Percentiles rank a stretch among this genome's conserved stretches.
Evolutionary conservation across 2,797 vertebrate species (phyloP).

Genomic region (Orientallactaga sibirica): DNA sequence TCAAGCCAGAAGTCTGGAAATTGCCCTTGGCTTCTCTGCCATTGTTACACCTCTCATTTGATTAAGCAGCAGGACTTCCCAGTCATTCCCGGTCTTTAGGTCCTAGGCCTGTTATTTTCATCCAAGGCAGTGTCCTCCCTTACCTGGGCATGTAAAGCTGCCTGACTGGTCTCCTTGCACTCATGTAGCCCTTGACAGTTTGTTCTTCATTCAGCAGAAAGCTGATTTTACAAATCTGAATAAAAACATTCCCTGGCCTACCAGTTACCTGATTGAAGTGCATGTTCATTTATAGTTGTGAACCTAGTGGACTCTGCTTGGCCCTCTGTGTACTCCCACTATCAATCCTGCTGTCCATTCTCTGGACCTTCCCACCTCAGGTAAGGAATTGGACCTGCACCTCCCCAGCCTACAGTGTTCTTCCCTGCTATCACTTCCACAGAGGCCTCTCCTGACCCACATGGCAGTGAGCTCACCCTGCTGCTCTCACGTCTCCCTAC

Average conservation of each 20-base stretch:
- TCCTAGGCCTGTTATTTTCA: background rate
- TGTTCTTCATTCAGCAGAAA: background rate
- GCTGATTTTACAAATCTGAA: background rate
- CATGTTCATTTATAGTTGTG: background rate
- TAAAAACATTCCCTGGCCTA: background rate
- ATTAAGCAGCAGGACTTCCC: background rate
- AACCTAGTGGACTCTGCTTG: background rate
- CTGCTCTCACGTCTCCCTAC: background rate
- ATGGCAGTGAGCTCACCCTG: fast-evolving
- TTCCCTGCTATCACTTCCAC: too few relatives aligned
- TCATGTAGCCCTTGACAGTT: background rate
- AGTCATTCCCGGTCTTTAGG: background rate
- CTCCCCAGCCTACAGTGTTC: background rate
- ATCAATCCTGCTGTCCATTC: background rate
- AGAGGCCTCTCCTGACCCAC: background rate
- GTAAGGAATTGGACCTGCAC: background rate
- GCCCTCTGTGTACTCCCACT: too few relatives aligned
- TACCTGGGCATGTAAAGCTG: background rate
- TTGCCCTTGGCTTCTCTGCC: background rate
- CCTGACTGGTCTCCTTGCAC: background rate
- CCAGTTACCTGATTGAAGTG: background rate
- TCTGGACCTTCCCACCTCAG: background rate
- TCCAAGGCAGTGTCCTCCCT: background rate
- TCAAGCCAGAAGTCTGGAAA: background rate
- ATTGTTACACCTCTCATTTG: background rate